These are phyloP conservation scores for Drymodes brunneopygia DNA, from an alignment of 2,113 vertebrate species.

Conservation along the genomic window DNA sequence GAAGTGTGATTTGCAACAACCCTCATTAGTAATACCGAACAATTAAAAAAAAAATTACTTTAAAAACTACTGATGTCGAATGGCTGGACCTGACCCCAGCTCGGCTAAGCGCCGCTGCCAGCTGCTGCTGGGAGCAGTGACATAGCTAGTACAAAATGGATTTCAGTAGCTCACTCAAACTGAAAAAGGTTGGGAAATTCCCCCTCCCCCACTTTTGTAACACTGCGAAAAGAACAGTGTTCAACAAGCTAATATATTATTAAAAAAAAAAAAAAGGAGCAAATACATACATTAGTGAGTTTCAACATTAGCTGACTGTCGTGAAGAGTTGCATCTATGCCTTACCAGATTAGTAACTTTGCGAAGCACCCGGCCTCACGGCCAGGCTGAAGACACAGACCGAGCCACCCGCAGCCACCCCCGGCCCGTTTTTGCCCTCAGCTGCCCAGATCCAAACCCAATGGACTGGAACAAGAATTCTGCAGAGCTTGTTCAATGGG, in stretches of 20 bases:
- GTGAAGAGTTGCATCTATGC: neutral
- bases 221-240: slow-evolving; percentile 13
- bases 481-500: neutral
- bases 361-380: neutral
- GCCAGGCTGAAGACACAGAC: neutral
- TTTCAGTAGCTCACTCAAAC: slow-evolving; percentile 54
- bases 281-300: slow-evolving; percentile 57
- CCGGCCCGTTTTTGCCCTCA: accelerated
- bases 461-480: neutral
- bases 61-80: slow-evolving; percentile 11
- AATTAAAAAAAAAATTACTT: neutral
- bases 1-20: slow-evolving; percentile 60
- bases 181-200: slow-evolving; percentile 44
- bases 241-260: slow-evolving; percentile 49
- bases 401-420: neutral
- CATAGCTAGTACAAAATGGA: slow-evolving; percentile 59
- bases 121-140: slow-evolving; percentile 41
- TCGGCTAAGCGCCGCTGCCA: neutral
- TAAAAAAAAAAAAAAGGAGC: neutral
- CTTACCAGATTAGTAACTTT: neutral
- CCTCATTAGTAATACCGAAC: neutral
- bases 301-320: slow-evolving; percentile 31
- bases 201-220: neutral
- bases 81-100: neutral
- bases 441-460: neutral